These are phyloP conservation scores for Xanthia togata DNA, from an alignment of 2,888 invertebrate species.

Conservation along the genomic window DNA sequence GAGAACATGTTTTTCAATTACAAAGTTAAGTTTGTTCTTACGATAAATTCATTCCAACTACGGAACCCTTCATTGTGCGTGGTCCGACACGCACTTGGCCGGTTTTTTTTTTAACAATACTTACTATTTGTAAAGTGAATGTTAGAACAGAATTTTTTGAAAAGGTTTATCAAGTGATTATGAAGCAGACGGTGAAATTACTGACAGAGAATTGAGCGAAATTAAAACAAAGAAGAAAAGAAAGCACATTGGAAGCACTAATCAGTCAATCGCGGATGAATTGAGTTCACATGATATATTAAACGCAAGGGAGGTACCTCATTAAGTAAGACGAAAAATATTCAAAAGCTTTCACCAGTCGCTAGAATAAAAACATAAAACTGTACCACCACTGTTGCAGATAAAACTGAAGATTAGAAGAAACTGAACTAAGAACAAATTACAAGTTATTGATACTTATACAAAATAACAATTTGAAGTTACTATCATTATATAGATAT, in stretches of 20 bases:
- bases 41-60: too few species aligned
- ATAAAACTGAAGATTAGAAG: conserved; percentile 31
- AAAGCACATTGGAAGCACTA: conserved; percentile 49
- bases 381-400: conserved; percentile 31
- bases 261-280: conserved; percentile 39
- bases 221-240: conserved; percentile 62
- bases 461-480: conserved; percentile 40
- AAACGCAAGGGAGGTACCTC: conserved; percentile 37
- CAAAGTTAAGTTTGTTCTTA: too few species aligned
- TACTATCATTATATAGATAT: conserved; percentile 28
- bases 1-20: too few species aligned
- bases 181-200: conserved; percentile 69
- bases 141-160: conserved; percentile 39
- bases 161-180: conserved; percentile 72
- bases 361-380: conserved; percentile 15
- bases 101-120: conserved; percentile 33
- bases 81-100: too few species aligned
- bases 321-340: conserved; percentile 21
- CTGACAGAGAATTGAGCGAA: conserved; percentile 46
- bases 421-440: conserved; percentile 30
- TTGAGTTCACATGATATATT: conserved; percentile 51
- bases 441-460: conserved; percentile 18
- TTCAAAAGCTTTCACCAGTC: not conserved
- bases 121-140: conserved; percentile 22
- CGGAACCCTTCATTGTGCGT: too few species aligned